Conservation (phyloP, 2,113 vertebrate species). For the Sturnira hondurensis region DNA sequence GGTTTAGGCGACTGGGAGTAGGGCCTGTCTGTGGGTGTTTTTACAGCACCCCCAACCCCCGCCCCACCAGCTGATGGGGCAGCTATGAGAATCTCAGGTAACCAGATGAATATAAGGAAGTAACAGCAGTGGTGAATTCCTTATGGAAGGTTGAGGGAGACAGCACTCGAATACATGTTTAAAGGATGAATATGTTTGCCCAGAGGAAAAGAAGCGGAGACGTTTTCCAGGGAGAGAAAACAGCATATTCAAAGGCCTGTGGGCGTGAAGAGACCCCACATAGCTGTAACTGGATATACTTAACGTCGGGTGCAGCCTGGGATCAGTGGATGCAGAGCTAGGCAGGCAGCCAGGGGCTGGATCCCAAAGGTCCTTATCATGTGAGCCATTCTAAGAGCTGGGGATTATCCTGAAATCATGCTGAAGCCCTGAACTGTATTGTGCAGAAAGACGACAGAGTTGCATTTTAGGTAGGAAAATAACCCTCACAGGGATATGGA, state of each 20-base stretch:
- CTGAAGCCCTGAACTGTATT: not conserved
- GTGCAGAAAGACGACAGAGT: not conserved
- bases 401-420: not conserved
- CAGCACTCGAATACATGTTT: not conserved
- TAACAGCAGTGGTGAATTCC: not conserved
- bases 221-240: not conserved
- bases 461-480: not conserved
- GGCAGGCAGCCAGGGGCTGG: not conserved
- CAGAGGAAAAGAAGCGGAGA: not conserved
- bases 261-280: rapidly evolving
- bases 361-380: not conserved
- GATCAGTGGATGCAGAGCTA: not conserved
- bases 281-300: not conserved
- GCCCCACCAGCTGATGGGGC: not conserved
- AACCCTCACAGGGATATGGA: not conserved
- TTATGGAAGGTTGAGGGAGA: not conserved
- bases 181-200: not conserved
- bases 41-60: not conserved
- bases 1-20: not conserved
- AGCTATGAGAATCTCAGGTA: not conserved
- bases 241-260: not conserved
- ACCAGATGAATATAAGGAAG: not conserved
- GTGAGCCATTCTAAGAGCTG: not conserved
- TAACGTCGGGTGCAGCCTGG: not conserved
- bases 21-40: not conserved